Base-by-base conservation (phyloP, 2,888 invertebrate genomes). In the Ditula angustiorana region DNA sequence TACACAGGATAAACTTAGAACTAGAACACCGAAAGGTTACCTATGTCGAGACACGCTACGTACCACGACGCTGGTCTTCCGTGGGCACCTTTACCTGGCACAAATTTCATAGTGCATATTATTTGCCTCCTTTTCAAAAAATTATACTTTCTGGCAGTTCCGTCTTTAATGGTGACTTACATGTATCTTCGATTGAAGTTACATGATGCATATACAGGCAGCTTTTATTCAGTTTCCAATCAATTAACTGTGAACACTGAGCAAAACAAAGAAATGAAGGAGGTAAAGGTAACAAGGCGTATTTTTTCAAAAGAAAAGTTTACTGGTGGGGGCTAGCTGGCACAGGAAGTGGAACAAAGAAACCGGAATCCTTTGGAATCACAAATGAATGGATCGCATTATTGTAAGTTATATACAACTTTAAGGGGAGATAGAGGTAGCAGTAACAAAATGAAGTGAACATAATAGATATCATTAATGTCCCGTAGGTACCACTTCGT, bases 311-410 rank as follows among this genome's bases (percentile, higher is more conserved):
- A 62, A 56, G 56, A 35, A 44, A 58, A 58, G 44, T 52, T 52
- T 58, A 52, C 61, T 30, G 16, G 23, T 47, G 35, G 26, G 23
- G 24, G 30, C 46, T n/a, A 30, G 35, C 50, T 26, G 33, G 33
- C 30, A 41, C 57, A 44, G 57, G 37, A 49, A 24, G 28, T 35
- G 35, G 62, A 13, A 66, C 61, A 66, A 61, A 66, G 53, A 35
- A 50, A 30, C 50, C 37, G 60, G 66, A 21, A 24, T 59, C 66
- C 56, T 61, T 66, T 66, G 61, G 57, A 57, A 46, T 61, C 55
- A 26, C 56, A 46, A 66, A 66, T 61, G 61, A 66, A 61, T 49
- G 30, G 61, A 33, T 56, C 46, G 64, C 53, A 55, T 65, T 55
- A 59, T 55, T 55, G 53, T 28, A 49, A 52, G 53, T 19, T 60